Conservation (phyloP, 2,113 vertebrate species). For the Rhizomys pruinosus region DNA sequence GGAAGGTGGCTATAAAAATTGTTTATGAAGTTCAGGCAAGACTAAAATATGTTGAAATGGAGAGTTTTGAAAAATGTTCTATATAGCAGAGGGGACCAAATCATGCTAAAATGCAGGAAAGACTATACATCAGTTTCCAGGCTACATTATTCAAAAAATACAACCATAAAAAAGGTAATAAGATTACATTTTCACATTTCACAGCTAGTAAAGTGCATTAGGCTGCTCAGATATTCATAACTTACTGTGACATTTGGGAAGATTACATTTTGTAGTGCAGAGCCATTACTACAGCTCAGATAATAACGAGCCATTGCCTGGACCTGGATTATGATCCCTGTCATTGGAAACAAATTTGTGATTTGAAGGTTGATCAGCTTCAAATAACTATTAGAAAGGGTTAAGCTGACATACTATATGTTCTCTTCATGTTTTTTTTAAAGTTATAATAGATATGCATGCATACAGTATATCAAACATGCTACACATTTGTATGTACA, state of each 20-base stretch:
- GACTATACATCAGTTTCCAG: conserved; percentile 91
- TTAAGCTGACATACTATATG: conserved; percentile 85
- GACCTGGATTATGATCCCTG: conserved; percentile 87
- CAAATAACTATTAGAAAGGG: conserved; percentile 89
- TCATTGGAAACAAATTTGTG: conserved; percentile 89
- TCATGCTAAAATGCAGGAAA: conserved; percentile 89
- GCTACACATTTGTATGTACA: conserved; percentile 70
- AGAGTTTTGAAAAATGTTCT: conserved; percentile 89
- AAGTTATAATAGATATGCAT: conserved; percentile 84
- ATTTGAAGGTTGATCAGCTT: conserved; percentile 90
- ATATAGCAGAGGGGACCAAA: conserved; percentile 86
- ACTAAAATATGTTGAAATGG: conserved; percentile 87
- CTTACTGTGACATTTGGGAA: conserved; percentile 90
- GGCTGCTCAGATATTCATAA: conserved; percentile 92
- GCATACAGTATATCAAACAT: conserved; percentile 83
- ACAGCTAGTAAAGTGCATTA: conserved; percentile 91
- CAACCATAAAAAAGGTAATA: conserved; percentile 93
- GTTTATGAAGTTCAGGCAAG: conserved; percentile 88
- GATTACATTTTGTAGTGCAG: conserved; percentile 90
- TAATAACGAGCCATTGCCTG: conserved; percentile 87
- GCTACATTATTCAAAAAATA: conserved; percentile 91
- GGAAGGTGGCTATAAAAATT: conserved; percentile 89
- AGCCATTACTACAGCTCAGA: conserved; percentile 88
- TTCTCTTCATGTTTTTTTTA: conserved; percentile 72
- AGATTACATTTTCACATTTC: conserved; percentile 91